These are phyloP conservation scores for Drosophila setifemur DNA, from an alignment of 1,140 invertebrate genomes.

Conservation along the genomic window DNA sequence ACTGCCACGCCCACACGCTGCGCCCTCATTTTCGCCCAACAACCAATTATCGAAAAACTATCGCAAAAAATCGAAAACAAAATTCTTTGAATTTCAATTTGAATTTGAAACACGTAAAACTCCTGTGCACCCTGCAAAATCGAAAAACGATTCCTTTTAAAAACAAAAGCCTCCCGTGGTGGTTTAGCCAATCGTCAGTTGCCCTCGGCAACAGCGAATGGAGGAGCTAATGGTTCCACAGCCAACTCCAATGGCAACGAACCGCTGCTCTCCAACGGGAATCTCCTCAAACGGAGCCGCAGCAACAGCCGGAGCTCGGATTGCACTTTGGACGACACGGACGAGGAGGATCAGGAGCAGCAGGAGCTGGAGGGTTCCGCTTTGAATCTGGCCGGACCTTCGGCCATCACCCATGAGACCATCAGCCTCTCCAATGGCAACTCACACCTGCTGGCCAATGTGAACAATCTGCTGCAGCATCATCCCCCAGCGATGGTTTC, in stretches of 20 bases:
- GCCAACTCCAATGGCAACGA: slow-evolving; percentile 25
- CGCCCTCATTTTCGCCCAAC: slow-evolving; percentile 48
- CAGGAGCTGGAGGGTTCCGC: slow-evolving; percentile 20
- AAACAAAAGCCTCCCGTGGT: slow-evolving; percentile 85
- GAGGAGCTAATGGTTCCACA: too few species aligned
- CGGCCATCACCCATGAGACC: slow-evolving; percentile 22
- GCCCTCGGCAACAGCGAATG: slow-evolving; percentile 82
- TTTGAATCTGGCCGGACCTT: slow-evolving; percentile 20
- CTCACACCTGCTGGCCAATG: slow-evolving; percentile 64
- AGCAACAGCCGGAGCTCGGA: slow-evolving; percentile 76
- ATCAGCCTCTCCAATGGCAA: slow-evolving; percentile 74
- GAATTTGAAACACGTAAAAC: slow-evolving; percentile 17
- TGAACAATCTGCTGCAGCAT: slow-evolving; percentile 69
- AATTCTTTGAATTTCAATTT: too few species aligned
- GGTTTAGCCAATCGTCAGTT: slow-evolving; percentile 85
- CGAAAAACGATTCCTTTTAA: slow-evolving; percentile 57
- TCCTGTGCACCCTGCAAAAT: slow-evolving; percentile 34
- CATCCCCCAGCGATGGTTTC: slow-evolving; percentile 52
- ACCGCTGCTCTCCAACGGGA: slow-evolving; percentile 41
- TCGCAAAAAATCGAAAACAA: slow-evolving; percentile 13
- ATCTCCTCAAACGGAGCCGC: slow-evolving; percentile 32
- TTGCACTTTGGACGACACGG: slow-evolving; percentile 73
- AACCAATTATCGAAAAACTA: slow-evolving; percentile 15
- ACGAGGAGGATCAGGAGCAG: slow-evolving; percentile 54
- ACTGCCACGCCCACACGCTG: slow-evolving; percentile 58